A percentile compares a stretch with the other conserved stretches of the same genome.
Evolutionary conservation across 2,113 vertebrate species (phyloP).

Genomic region (Xiphophorus couchianus): DNA sequence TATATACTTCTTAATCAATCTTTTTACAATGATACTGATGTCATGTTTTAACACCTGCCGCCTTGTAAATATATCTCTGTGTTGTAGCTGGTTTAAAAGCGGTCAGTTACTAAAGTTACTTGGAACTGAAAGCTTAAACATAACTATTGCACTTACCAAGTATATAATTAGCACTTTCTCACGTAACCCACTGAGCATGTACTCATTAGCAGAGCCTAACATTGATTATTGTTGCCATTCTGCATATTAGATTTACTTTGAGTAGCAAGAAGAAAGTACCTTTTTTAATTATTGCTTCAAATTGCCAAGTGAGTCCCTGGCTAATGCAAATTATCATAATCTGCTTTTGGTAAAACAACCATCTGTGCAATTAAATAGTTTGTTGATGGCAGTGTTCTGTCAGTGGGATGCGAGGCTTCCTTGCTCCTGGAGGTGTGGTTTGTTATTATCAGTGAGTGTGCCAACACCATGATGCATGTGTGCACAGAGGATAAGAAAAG

Average conservation of each 20-base stretch:
- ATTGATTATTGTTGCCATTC: constrained; percentile 8
- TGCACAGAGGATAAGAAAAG: not conserved
- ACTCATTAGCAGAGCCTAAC: constrained; percentile 13
- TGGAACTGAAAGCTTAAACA: constrained; percentile 24
- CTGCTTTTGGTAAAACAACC: constrained; percentile 57
- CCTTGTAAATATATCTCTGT: not conserved
- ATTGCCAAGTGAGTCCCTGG: constrained; percentile 50
- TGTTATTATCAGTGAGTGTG: constrained; percentile 33
- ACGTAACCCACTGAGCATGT: constrained; percentile 18
- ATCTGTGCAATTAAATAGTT: constrained; percentile 67
- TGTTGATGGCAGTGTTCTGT: constrained; percentile 48
- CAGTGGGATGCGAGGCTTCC: constrained; percentile 39
- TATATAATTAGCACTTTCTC: constrained; percentile 17
- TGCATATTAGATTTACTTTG: constrained; percentile 24
- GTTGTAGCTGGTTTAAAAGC: constrained; percentile 4
- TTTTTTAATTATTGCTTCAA: constrained; percentile 50
- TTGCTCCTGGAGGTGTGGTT: constrained; percentile 52
- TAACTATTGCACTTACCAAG: constrained; percentile 43
- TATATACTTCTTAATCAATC: constrained; percentile 25
- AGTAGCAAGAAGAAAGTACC: constrained; percentile 27
- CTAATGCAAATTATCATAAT: constrained; percentile 54
- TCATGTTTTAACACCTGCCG: constrained; percentile 10
- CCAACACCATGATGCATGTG: constrained; percentile 20
- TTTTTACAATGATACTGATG: not conserved
- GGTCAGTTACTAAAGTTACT: constrained; percentile 38